Percentiles rank a stretch among this genome's conserved stretches.
Conservation (phyloP, 2,113 vertebrate species). For the Parus major region DNA sequence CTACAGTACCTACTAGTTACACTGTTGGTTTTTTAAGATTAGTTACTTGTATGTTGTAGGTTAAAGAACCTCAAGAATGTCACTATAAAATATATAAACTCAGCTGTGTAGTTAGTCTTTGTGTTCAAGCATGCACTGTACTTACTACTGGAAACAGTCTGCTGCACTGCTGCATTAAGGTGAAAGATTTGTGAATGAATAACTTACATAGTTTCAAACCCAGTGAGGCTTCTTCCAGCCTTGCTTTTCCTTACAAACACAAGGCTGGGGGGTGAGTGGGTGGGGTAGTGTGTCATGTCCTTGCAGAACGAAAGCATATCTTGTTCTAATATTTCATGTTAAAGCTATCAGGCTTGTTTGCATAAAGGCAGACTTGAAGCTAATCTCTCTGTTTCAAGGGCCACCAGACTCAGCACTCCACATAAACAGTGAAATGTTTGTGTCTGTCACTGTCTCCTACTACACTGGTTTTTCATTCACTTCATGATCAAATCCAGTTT, state of each 20-base stretch:
- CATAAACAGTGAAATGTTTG: not conserved
- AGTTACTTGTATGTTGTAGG: not conserved
- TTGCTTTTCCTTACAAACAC: not conserved
- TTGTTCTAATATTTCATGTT: not conserved
- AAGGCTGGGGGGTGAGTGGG: not conserved
- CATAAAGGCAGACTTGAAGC: not conserved
- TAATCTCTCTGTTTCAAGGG: not conserved
- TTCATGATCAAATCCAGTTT: not conserved
- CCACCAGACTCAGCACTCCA: not conserved
- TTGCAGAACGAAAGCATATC: not conserved
- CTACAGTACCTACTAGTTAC: not conserved
- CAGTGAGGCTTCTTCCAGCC: not conserved
- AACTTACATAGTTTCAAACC: not conserved
- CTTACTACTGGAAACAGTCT: not conserved
- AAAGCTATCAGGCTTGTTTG: not conserved
- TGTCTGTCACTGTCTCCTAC: not conserved
- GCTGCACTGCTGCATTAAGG: not conserved
- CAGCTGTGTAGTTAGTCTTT: not conserved
- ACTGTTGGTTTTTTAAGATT: not conserved
- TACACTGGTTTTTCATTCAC: slow-evolving; percentile 4
- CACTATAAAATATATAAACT: not conserved
- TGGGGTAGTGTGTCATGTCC: not conserved
- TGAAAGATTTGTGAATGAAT: not conserved
- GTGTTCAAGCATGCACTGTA: not conserved
- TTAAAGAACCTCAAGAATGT: not conserved